Base-by-base conservation (phyloP, 2,113 vertebrate species). In the Scomber japonicus region DNA sequence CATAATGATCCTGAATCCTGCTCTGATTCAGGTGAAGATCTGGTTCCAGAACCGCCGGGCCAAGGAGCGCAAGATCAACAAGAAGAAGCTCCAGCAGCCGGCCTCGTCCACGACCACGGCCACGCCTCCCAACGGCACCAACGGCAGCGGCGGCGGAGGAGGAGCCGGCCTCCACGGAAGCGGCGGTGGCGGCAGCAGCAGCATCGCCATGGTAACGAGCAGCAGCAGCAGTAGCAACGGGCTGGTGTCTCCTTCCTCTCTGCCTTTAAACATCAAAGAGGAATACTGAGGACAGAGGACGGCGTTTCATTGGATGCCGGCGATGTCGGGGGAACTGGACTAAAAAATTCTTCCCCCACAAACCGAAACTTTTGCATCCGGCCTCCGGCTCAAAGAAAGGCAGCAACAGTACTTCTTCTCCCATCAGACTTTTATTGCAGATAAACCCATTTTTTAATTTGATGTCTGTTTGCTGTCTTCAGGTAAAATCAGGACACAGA, bases 31-130 rank as follows among this genome's bases (percentile, higher is more conserved):
- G 97, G 97, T 98, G 55, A 98, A 99, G 92, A 99, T 98, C 73
- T 99, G 97, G 97, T 98, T 99, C 90, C 97, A 99, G 93, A 98
- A 98, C 84, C 96, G 96, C 69, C 93, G 97, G 79, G 97, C 97
- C 1, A 99, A 98, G 83, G 97, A 98, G 80, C 95, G 97, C 78
- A 99, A 99, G 80, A 89, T 98, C 86, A 96, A 97, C 70, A 98
- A 97, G 94, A 98, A 97, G 95, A 98, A 98, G 90, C 35, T 96
- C 90, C 97, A 97, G 83, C 96, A 97, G 79, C 93, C 94, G 0
- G 92, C 94, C 19, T 94, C 94, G 59, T 95, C 94, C 62, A 94
- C 97, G 51, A 95, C 96, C 65, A 96, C 97, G 0, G 93, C 95
- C 0, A 97, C 94, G 0, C 95, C 96, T 0, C 95, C 97, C 0